Percentiles rank a stretch among this genome's conserved stretches.
These are phyloP conservation scores for Montipora efflorescens DNA, from an alignment of 64 coral and sea anemone genomes.

Conservation along the genomic window DNA sequence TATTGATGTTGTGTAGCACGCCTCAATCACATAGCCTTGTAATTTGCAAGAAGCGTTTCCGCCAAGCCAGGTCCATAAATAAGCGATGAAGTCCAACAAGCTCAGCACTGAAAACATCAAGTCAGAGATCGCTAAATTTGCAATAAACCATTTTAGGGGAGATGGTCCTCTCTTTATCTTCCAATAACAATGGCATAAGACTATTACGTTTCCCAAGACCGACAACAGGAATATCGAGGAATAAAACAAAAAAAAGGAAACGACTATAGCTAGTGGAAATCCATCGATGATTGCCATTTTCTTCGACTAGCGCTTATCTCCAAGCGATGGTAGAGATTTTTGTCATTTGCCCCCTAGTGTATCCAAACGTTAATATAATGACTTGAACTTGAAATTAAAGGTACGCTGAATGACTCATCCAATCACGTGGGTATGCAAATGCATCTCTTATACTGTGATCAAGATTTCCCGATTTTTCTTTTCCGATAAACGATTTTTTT, in stretches of 20 bases:
- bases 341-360: too few species aligned
- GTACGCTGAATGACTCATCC: too few species aligned
- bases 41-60: constrained; percentile 51
- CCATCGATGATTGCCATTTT: constrained; percentile 4
- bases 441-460: too few species aligned
- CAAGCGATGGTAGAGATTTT: neutral
- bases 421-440: too few species aligned
- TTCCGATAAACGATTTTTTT: too few species aligned
- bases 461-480: too few species aligned
- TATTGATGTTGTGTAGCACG: constrained; percentile 51
- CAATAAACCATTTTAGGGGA: constrained; percentile 52
- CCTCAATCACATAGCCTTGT: constrained; percentile 48
- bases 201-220: constrained; percentile 35
- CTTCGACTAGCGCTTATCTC: neutral
- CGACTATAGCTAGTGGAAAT: neutral
- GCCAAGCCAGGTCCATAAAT: constrained; percentile 54
- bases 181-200: constrained; percentile 13
- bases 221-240: neutral
- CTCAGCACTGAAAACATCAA: constrained; percentile 42
- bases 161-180: constrained; percentile 1
- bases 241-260: neutral
- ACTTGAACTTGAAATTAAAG: too few species aligned
- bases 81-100: constrained; percentile 15
- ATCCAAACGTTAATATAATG: too few species aligned
- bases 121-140: constrained; percentile 59